Base-by-base conservation (phyloP, 1,140 invertebrate species). In the Tribolium castaneum region DNA sequence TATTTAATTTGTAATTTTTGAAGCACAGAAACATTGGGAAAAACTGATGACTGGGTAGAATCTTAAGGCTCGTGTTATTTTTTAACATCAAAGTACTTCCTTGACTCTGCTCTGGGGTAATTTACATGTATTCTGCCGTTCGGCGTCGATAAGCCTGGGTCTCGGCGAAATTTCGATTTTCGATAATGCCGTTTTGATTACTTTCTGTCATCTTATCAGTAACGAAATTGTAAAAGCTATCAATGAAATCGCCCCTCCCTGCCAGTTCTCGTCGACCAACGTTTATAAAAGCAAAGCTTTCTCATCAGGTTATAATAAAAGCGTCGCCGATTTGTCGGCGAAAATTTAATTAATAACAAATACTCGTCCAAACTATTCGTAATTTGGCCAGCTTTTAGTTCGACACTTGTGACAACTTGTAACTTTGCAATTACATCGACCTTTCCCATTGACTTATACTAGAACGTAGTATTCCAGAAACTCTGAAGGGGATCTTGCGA, bases 201-300 rank as follows among this genome's bases (percentile, higher is more conserved):
- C 59, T 66, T 66, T 66, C 25, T 66, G 59, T 35, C 59, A 59
- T 35, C 59, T 66, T 66, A 66, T 66, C 59, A 59, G 54, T 59
- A 19, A 59, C 22, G 30, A 22, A 66, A 66, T 66, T 66, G 59
- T 66, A 34, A 12, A 66, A 66, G 59, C 25, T 66, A 66, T 66
- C 59, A 66, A 30, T 35, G 59, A 66, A 66, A 35, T 66, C 35
- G 30, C 59, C 30, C 59, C 25, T 34, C 59, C 59, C 59, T 35
- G 54, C 2, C 54, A 59, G 4, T 59, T 59, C 19, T 25, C 19
- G 9, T 22, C 54, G 54, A 59, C 54, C 10, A 6, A 22, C n/a
- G 34, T 66, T 66, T 35, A 66, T 14, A n/a, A 66, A 66, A 66
- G 59, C 30, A 19, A 10, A 66, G 59, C 30, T 66, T 22, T 62